Conservation (phyloP, 2,113 vertebrate species). For the Hiodon tergisus region DNA sequence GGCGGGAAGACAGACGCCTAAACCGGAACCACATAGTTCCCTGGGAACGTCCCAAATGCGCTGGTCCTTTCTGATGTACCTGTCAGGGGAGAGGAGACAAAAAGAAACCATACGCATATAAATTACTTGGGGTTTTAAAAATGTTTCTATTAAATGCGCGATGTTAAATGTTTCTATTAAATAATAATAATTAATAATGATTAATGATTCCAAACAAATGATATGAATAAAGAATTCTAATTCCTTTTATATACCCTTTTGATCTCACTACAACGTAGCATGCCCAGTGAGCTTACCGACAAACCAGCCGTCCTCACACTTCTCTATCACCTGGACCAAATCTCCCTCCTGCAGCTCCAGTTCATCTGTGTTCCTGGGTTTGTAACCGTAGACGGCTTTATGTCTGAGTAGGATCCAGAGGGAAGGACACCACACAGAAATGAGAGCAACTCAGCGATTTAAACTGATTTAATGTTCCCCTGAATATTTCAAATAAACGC, state of each 20-base stretch:
- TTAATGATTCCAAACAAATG: too few relatives aligned
- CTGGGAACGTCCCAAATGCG: neutral
- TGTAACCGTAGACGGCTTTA: neutral
- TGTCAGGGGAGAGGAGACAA: neutral
- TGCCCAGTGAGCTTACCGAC: neutral
- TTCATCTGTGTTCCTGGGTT: neutral
- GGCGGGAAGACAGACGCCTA: neutral
- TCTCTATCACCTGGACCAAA: neutral
- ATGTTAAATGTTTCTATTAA: too few relatives aligned
- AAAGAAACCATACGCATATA: too few relatives aligned
- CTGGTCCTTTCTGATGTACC: neutral
- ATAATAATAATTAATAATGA: too few relatives aligned
- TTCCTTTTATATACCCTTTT: neutral
- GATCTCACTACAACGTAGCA: neutral
- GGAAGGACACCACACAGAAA: neutral
- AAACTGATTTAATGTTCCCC: too few relatives aligned
- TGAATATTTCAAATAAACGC: too few relatives aligned
- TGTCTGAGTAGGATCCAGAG: neutral
- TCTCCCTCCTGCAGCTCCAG: neutral
- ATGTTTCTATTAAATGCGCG: too few relatives aligned
- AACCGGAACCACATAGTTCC: too few relatives aligned
- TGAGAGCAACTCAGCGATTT: too few relatives aligned
- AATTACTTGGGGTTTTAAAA: too few relatives aligned
- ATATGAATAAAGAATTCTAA: too few relatives aligned
- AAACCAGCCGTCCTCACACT: neutral